Percentiles rank a stretch among this genome's conserved stretches.
These are phyloP conservation scores for Gymnothorax javanicus DNA, from an alignment of 2,797 vertebrate species.

Conservation along the genomic window DNA sequence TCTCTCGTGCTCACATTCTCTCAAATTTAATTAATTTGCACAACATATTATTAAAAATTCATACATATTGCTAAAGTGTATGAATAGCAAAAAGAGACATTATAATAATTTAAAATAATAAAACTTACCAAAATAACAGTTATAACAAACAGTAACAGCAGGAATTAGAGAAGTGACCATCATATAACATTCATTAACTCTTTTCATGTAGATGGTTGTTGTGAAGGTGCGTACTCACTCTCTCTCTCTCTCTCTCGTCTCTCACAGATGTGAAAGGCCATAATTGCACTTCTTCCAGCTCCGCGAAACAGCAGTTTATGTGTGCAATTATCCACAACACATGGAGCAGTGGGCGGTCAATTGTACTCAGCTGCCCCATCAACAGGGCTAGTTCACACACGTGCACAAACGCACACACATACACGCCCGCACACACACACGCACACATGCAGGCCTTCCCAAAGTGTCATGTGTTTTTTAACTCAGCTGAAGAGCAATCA, in stretches of 20 bases:
- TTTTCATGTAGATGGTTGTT: no score
- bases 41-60: no score
- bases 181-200: no score
- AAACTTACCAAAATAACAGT: no score
- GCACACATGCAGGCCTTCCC: slow-evolving; percentile 1
- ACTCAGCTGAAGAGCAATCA: slow-evolving; percentile 27
- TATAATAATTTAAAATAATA: no score
- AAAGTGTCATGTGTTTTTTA: slow-evolving; percentile 41
- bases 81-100: no score
- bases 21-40: not conserved
- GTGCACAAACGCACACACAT: slow-evolving; percentile 34
- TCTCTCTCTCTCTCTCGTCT: not conserved
- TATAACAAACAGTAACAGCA: no score
- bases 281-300: slow-evolving; percentile 11
- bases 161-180: no score
- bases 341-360: slow-evolving; percentile 63
- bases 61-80: no score
- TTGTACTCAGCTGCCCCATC: slow-evolving; percentile 54
- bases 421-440: slow-evolving; percentile 23
- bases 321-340: slow-evolving; percentile 56
- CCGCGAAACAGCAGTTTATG: not conserved
- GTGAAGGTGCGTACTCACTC: not conserved
- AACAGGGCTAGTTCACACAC: slow-evolving; percentile 29
- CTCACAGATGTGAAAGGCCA: not conserved
- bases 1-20: not conserved